phyloP scores from a whole-genome alignment of 2,797 vertebrate genomes.

The Anniella stebbinsi region DNA sequence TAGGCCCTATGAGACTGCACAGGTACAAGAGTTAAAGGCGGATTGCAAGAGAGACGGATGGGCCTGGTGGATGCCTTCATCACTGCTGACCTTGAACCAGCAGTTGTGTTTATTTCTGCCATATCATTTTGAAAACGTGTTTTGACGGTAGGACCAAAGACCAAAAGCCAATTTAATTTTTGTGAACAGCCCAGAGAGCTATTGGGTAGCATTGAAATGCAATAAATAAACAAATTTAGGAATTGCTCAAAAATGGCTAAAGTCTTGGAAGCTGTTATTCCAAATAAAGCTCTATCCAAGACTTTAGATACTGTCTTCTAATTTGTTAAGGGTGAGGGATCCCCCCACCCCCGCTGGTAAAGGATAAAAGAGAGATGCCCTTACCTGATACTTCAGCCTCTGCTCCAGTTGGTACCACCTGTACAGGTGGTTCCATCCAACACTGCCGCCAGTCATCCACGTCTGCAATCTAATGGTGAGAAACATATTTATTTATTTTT shows the following conservation, averaged over 20 bases:
- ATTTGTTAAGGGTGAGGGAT: too few relatives aligned
- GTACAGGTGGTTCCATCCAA: slow-evolving; percentile 54
- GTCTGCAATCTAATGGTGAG: neutral
- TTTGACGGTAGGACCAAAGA: neutral
- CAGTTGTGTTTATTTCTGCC: too few relatives aligned
- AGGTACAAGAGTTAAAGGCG: neutral
- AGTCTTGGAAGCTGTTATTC: neutral
- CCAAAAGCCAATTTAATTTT: neutral
- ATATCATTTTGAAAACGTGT: neutral
- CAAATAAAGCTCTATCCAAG: neutral
- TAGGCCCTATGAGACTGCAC: neutral
- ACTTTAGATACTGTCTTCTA: neutral
- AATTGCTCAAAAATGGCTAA: neutral
- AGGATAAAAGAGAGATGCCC: neutral
- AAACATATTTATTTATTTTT: too few relatives aligned
- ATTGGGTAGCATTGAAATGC: too few relatives aligned
- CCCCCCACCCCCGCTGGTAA: neutral
- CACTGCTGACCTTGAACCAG: neutral
- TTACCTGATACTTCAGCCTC: slow-evolving; percentile 53
- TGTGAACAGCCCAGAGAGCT: too few relatives aligned
- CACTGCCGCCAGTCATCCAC: slow-evolving; percentile 5
- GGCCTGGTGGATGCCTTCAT: neutral
- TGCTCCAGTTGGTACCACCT: slow-evolving; percentile 58
- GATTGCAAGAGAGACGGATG: neutral
- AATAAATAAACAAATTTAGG: neutral